These are phyloP conservation scores for Villa cingulata DNA, from an alignment of 2,888 invertebrate species.

Conservation along the genomic window DNA sequence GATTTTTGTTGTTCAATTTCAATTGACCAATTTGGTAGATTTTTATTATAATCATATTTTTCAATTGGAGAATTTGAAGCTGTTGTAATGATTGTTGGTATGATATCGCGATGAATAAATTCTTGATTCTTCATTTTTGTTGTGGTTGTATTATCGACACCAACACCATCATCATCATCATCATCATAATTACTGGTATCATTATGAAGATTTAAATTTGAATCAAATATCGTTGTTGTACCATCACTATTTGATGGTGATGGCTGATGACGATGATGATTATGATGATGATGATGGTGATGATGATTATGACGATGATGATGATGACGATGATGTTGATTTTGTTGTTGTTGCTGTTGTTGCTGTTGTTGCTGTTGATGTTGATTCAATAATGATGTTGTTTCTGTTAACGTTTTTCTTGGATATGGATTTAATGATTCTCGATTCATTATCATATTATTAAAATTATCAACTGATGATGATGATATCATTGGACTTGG, in stretches of 20 bases:
- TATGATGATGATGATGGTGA: conserved; percentile 24
- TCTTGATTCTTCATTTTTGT: too few relatives aligned
- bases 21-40: too few relatives aligned
- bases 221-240: conserved; percentile 25
- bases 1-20: too few relatives aligned
- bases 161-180: background rate
- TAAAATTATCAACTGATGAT: background rate
- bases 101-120: too few relatives aligned
- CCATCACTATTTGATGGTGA: too few relatives aligned
- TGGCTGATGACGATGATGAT: conserved; percentile 26
- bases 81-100: too few relatives aligned
- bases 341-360: conserved; percentile 24
- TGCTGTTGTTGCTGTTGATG: too few relatives aligned
- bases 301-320: too few relatives aligned
- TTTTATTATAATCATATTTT: too few relatives aligned
- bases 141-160: too few relatives aligned
- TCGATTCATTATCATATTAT: background rate
- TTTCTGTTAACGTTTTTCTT: conserved; percentile 29
- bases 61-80: too few relatives aligned
- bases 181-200: conserved; percentile 1
- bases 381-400: too few relatives aligned
- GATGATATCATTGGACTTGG: background rate
- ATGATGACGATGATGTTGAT: conserved; percentile 26
- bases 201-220: conserved; percentile 28
- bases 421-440: background rate